A percentile compares a stretch with the other conserved stretches of the same genome.
These are phyloP conservation scores for Catocala sponsa DNA, from an alignment of 2,888 invertebrate species.

Conservation along the genomic window DNA sequence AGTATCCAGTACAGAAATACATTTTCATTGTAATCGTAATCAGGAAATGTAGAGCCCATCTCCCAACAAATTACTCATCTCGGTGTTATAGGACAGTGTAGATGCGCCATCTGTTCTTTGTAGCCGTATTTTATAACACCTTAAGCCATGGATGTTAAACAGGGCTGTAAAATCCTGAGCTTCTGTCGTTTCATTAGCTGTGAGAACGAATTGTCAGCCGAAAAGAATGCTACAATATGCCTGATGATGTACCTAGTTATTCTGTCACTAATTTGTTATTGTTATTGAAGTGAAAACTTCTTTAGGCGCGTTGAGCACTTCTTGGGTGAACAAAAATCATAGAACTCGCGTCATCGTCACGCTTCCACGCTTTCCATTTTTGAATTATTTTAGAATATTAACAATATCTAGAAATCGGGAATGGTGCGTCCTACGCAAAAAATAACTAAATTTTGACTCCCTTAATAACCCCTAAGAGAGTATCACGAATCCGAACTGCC, in stretches of 20 bases:
- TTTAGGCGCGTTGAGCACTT: too few relatives aligned
- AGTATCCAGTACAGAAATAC: too few relatives aligned
- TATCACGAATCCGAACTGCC: too few relatives aligned
- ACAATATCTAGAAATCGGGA: too few relatives aligned
- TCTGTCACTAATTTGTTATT: neutral
- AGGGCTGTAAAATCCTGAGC: conserved; percentile 32
- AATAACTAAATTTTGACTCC: too few relatives aligned
- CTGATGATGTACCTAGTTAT: neutral
- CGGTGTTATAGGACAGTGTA: conserved; percentile 20
- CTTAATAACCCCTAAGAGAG: too few relatives aligned
- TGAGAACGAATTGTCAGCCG: conserved; percentile 25
- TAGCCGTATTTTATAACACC: conserved; percentile 38
- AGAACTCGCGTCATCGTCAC: too few relatives aligned
- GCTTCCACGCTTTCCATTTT: too few relatives aligned
- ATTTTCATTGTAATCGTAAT: conserved; percentile 10
- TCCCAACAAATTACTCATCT: conserved; percentile 13
- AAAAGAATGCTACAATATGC: neutral
- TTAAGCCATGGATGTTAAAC: conserved; percentile 30
- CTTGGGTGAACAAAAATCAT: too few relatives aligned
- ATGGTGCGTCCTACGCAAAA: too few relatives aligned
- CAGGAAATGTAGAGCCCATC: conserved; percentile 6
- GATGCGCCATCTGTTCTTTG: conserved; percentile 31
- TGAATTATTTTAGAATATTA: too few relatives aligned
- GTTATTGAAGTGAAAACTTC: too few relatives aligned
- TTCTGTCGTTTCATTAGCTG: conserved; percentile 36